Conservation (phyloP, 2,888 invertebrate species). For the Zygogramma bicolorata region DNA sequence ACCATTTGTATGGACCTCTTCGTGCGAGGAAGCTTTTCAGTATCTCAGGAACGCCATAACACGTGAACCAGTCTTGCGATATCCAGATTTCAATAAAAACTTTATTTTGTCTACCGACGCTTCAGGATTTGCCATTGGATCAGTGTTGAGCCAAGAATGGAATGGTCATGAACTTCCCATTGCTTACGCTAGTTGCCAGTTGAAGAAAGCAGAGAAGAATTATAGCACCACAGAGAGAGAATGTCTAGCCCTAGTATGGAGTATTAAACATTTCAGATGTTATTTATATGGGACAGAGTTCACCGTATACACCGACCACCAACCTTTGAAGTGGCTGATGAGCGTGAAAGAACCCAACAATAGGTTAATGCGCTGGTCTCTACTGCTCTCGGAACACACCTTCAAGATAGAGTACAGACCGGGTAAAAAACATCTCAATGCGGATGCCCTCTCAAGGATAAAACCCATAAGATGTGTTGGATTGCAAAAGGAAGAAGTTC, state of each 20-base stretch:
- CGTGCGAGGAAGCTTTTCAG: conserved; percentile 32
- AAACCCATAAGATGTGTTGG: conserved; percentile 20
- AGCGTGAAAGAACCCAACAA: conserved; percentile 34
- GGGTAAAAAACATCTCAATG: conserved; percentile 40
- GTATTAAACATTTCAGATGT: conserved; percentile 41
- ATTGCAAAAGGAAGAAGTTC: not conserved
- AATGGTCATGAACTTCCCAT: conserved; percentile 39
- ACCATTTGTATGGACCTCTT: conserved; percentile 23
- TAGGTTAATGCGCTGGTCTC: conserved; percentile 38
- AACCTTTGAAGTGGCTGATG: conserved; percentile 42
- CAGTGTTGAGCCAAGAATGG: conserved; percentile 45
- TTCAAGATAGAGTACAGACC: conserved; percentile 37
- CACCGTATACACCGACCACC: conserved; percentile 38
- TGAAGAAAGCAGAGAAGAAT: conserved; percentile 40
- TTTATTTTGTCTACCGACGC: conserved; percentile 41
- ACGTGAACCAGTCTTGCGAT: conserved; percentile 40
- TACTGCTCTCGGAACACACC: conserved; percentile 35
- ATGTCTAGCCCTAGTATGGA: conserved; percentile 40
- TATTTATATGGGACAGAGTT: conserved; percentile 39
- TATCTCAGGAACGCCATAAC: conserved; percentile 24
- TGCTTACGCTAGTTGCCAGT: conserved; percentile 38
- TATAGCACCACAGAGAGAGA: conserved; percentile 41
- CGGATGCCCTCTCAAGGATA: conserved; percentile 37
- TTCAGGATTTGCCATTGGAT: conserved; percentile 46
- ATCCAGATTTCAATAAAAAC: conserved; percentile 44